Percentiles rank a stretch among this genome's conserved stretches.
Conservation (phyloP, 2,113 vertebrate genomes). For the Leptodactylus fuscus region DNA sequence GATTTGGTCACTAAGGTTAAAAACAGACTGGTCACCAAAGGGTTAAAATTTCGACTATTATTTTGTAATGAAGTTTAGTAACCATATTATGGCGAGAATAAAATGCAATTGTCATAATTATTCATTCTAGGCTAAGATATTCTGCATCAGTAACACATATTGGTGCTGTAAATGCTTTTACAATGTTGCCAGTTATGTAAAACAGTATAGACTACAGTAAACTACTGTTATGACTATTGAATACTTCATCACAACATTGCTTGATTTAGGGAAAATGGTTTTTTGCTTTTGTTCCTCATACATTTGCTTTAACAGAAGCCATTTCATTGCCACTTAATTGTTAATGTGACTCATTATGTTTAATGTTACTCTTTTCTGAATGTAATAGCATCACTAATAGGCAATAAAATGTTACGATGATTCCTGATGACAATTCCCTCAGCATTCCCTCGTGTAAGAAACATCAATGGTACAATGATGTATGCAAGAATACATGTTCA, state of each 20-base stretch:
- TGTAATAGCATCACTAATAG: constrained; percentile 44
- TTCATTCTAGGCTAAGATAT: not conserved
- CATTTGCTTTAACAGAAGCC: constrained; percentile 19
- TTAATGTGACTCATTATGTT: constrained; percentile 43
- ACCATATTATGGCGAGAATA: not conserved
- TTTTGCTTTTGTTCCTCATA: constrained; percentile 12
- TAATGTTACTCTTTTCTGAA: constrained; percentile 43
- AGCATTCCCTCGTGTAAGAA: not conserved
- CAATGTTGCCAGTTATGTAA: not conserved
- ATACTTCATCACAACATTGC: constrained; percentile 7
- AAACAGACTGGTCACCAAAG: no score
- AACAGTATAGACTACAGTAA: not conserved
- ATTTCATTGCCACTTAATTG: constrained; percentile 25
- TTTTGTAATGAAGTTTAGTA: not conserved
- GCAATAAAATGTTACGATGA: constrained; percentile 50
- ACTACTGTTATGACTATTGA: constrained; percentile 13
- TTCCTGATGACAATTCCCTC: constrained; percentile 33
- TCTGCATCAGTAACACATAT: not conserved
- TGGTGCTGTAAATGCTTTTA: not conserved
- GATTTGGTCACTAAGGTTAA: no score
- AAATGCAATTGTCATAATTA: not conserved
- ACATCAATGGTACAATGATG: constrained; percentile 9
- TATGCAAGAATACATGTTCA: not conserved
- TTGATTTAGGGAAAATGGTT: constrained; percentile 10
- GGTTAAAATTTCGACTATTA: not conserved